phyloP scores from a whole-genome alignment of 1,140 invertebrate genomes.

The Drosophila chauvacae region DNA sequence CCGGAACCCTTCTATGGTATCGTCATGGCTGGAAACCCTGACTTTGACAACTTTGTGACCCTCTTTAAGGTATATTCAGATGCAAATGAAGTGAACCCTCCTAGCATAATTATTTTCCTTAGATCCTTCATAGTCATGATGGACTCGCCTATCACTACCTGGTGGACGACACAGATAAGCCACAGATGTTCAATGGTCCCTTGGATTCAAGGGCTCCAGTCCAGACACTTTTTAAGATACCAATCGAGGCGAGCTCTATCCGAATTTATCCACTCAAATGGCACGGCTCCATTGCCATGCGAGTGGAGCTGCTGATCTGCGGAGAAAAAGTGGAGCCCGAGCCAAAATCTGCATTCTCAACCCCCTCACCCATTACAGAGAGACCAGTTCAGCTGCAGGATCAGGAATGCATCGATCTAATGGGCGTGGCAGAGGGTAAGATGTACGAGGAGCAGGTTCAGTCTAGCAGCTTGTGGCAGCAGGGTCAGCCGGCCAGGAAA shows the following conservation, averaged over 20 bases:
- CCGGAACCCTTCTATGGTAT: constrained; percentile 90
- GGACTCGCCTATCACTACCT: constrained; percentile 87
- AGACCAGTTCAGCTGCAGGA: constrained; percentile 36
- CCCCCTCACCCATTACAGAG: constrained; percentile 53
- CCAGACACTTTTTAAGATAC: constrained; percentile 88
- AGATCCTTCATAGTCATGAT: constrained; percentile 89
- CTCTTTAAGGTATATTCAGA: constrained; percentile 86
- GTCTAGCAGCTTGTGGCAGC: constrained; percentile 72
- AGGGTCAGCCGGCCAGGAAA: constrained; percentile 49
- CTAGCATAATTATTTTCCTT: neutral
- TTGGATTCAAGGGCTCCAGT: constrained; percentile 86
- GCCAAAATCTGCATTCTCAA: constrained; percentile 1
- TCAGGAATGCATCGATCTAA: constrained; percentile 86
- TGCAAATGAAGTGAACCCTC: neutral
- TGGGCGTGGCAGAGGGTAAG: constrained; percentile 87
- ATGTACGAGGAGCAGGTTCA: constrained; percentile 87
- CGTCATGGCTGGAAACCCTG: constrained; percentile 88
- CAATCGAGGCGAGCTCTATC: constrained; percentile 90
- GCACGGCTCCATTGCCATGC: constrained; percentile 90
- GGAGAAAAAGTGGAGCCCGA: constrained; percentile 45
- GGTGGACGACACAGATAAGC: constrained; percentile 69
- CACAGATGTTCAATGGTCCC: constrained; percentile 90
- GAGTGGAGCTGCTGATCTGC: constrained; percentile 92
- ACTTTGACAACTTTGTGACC: constrained; percentile 89
- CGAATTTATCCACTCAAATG: constrained; percentile 90